Conservation (phyloP, 2,797 vertebrate species). For the Onychomys arenicola region DNA sequence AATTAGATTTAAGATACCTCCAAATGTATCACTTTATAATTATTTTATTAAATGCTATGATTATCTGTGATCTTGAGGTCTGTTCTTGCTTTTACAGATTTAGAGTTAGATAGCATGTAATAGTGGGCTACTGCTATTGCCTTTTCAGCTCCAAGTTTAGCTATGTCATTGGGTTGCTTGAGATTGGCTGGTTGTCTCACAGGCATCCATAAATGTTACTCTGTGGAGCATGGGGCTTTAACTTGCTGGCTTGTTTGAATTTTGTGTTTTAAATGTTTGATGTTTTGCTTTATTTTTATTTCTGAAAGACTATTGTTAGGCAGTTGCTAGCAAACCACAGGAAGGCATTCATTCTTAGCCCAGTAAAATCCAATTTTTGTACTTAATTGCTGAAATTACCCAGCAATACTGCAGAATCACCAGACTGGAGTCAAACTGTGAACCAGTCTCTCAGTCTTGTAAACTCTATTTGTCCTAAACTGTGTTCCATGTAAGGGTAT, state of each 20-base stretch:
- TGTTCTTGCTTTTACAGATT: background rate
- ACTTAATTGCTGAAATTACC: conserved; percentile 47
- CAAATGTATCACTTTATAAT: background rate
- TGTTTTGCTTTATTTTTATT: background rate
- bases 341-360: background rate
- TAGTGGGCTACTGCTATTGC: too few relatives aligned
- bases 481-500: background rate
- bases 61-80: background rate
- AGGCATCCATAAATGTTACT: background rate
- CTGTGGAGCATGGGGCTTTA: background rate
- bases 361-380: background rate
- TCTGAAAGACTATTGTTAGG: background rate
- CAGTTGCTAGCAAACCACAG: background rate
- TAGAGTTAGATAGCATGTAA: background rate
- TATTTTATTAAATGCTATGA: conserved; percentile 16
- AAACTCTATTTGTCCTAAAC: conserved; percentile 38
- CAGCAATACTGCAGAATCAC: conserved; percentile 2
- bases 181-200: background rate
- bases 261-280: background rate
- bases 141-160: background rate
- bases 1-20: background rate
- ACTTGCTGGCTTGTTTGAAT: background rate
- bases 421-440: conserved; percentile 7
- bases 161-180: background rate
- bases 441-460: background rate